Evolutionary conservation across 2,888 invertebrate species (phyloP).

Genomic region (Diplolepis rosae): DNA sequence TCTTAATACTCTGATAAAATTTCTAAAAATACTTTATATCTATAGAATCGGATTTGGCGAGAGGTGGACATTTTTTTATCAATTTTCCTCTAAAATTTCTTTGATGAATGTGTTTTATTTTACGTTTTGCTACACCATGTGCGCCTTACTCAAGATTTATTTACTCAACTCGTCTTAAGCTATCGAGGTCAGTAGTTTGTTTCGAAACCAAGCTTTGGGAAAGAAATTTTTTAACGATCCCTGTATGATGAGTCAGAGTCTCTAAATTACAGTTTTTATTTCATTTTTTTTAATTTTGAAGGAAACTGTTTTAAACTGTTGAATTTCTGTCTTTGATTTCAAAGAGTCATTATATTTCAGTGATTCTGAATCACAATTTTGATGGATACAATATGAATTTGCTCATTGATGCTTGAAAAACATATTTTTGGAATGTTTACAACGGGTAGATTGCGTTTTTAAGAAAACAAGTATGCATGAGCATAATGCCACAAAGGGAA

Average conservation of each 20-base stretch:
- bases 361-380: not conserved
- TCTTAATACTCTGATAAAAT: not conserved
- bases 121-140: not conserved
- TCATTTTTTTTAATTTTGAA: not conserved
- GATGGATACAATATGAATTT: no score
- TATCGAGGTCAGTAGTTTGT: conserved; percentile 11
- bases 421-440: not conserved
- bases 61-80: not conserved
- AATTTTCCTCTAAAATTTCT: not conserved
- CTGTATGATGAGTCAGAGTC: not conserved
- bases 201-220: not conserved
- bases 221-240: not conserved
- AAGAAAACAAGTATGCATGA: not conserved
- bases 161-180: conserved; percentile 4
- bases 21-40: not conserved
- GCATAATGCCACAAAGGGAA: not conserved
- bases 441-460: not conserved
- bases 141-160: not conserved
- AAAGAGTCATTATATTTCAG: no score
- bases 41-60: not conserved
- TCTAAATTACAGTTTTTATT: not conserved
- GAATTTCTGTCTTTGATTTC: not conserved
- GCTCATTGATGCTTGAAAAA: not conserved
- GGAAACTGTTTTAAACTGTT: not conserved
- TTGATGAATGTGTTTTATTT: conserved; percentile 1